Evolutionary conservation across 2,797 vertebrate species (phyloP).

Genomic region (Rhadinocentrus ornatus): DNA sequence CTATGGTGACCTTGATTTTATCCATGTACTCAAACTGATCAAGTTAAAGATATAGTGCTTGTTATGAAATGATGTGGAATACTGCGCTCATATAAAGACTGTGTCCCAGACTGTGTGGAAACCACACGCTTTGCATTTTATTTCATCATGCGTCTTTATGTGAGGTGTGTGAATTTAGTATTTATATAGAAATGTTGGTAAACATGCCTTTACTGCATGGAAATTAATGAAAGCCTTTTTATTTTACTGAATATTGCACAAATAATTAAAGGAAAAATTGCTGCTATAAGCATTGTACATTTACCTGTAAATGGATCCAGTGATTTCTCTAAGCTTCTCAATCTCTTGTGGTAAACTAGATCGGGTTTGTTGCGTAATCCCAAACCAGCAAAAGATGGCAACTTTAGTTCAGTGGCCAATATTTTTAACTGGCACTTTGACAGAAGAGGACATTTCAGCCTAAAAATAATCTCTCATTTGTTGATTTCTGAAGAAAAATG

Average conservation of each 20-base stretch:
- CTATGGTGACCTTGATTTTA: background rate
- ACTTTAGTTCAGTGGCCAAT: conserved; percentile 37
- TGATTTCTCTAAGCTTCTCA: conserved; percentile 30
- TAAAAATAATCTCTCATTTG: background rate
- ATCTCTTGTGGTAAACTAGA: conserved; percentile 31
- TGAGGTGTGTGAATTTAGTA: conserved; percentile 45
- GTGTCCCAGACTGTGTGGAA: conserved; percentile 16
- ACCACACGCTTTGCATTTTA: conserved; percentile 14
- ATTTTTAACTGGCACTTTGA: conserved; percentile 65
- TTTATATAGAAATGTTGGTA: conserved; percentile 72
- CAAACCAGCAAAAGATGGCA: conserved; percentile 19
- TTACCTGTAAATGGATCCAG: conserved; percentile 53
- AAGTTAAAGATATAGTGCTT: background rate
- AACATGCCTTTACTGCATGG: conserved; percentile 67
- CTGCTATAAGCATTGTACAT: conserved; percentile 76
- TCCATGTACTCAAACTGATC: background rate
- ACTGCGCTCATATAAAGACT: conserved; percentile 7
- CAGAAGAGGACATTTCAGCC: conserved; percentile 29
- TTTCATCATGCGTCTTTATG: conserved; percentile 29
- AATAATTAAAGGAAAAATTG: conserved; percentile 66
- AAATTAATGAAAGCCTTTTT: conserved; percentile 55
- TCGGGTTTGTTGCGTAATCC: conserved; percentile 24
- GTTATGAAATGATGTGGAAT: conserved; percentile 17
- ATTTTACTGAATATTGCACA: conserved; percentile 76
- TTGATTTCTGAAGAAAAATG: background rate